A percentile compares a stretch with the other conserved stretches of the same genome.
Evolutionary conservation across 1,140 invertebrate genomes (phyloP).

Genomic region (Palaemon carinicauda): DNA sequence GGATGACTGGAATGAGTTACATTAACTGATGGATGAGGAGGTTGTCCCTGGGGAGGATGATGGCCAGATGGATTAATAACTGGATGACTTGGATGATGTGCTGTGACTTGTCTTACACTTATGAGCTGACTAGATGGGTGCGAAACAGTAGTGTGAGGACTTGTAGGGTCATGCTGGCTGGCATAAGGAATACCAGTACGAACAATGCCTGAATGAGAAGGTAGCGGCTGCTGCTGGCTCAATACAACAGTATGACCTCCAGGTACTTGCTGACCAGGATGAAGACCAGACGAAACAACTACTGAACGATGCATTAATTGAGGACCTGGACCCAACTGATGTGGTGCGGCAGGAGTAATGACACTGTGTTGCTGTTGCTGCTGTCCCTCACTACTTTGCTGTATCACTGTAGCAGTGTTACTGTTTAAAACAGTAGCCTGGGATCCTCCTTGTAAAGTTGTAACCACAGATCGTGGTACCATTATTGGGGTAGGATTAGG

Average conservation of each 20-base stretch:
- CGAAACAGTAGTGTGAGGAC: not conserved
- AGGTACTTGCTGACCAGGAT: not conserved
- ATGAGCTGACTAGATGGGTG: slow-evolving; percentile 46
- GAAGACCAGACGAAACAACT: slow-evolving; percentile 31
- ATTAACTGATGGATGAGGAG: slow-evolving; percentile 11
- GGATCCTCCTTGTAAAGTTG: slow-evolving; percentile 32
- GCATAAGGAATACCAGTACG: slow-evolving; percentile 25
- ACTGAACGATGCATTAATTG: slow-evolving; percentile 36
- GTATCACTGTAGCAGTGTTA: slow-evolving; percentile 25
- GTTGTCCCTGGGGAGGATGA: slow-evolving; percentile 39
- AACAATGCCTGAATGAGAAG: slow-evolving; percentile 22
- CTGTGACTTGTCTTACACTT: slow-evolving; percentile 39
- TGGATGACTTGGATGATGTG: slow-evolving; percentile 42
- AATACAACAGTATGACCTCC: slow-evolving; percentile 39
- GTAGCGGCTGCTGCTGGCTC: slow-evolving; percentile 28
- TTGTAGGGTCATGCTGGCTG: slow-evolving; percentile 13
- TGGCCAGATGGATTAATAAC: slow-evolving; percentile 26
- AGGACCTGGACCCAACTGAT: slow-evolving; percentile 17
- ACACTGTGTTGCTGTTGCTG: slow-evolving; percentile 53
- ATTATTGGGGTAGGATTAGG: slow-evolving; percentile 53
- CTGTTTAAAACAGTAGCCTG: slow-evolving; percentile 24
- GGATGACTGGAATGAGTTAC: slow-evolving; percentile 33
- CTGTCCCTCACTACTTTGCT: slow-evolving; percentile 16
- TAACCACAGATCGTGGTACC: slow-evolving; percentile 41
- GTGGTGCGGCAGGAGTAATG: slow-evolving; percentile 54